These are phyloP conservation scores for Contarinia nasturtii DNA, from an alignment of 1,140 invertebrate genomes.

Conservation along the genomic window DNA sequence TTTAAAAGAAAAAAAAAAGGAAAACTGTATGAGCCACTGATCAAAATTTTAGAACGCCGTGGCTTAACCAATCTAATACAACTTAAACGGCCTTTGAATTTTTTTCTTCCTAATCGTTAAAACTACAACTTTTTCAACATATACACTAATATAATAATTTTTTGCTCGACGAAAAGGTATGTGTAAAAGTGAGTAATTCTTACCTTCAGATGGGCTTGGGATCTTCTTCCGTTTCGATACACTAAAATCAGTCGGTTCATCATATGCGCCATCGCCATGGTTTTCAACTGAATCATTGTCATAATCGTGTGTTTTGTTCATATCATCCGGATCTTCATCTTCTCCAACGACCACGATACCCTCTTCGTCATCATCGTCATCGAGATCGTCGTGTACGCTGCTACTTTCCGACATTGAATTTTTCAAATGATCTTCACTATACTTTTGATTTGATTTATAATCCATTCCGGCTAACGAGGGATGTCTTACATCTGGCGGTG, in stretches of 20 bases:
- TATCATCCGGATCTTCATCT: slow-evolving; percentile 9
- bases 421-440: slow-evolving; percentile 12
- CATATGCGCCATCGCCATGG: slow-evolving; percentile 9
- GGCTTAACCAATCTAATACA: too few relatives aligned
- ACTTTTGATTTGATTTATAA: slow-evolving; percentile 35
- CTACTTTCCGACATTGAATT: slow-evolving; percentile 12
- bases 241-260: slow-evolving; percentile 35
- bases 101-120: too few relatives aligned
- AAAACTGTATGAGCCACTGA: too few relatives aligned
- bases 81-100: too few relatives aligned
- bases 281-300: slow-evolving; percentile 17
- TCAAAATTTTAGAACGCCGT: too few relatives aligned
- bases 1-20: too few relatives aligned
- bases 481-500: slow-evolving; percentile 48
- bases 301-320: slow-evolving; percentile 12
- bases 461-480: slow-evolving; percentile 38
- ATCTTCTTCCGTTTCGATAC: slow-evolving; percentile 39
- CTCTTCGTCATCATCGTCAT: slow-evolving; percentile 33
- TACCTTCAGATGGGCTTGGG: slow-evolving; percentile 33
- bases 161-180: too few relatives aligned
- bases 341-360: slow-evolving; percentile 25
- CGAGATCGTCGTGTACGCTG: slow-evolving; percentile 34
- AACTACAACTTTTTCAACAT: too few relatives aligned
- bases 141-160: too few relatives aligned
- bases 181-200: too few relatives aligned